A percentile compares a stretch with the other conserved stretches of the same genome.
These are phyloP conservation scores for Philereme vetulata DNA, from an alignment of 2,888 invertebrate genomes.

Conservation along the genomic window DNA sequence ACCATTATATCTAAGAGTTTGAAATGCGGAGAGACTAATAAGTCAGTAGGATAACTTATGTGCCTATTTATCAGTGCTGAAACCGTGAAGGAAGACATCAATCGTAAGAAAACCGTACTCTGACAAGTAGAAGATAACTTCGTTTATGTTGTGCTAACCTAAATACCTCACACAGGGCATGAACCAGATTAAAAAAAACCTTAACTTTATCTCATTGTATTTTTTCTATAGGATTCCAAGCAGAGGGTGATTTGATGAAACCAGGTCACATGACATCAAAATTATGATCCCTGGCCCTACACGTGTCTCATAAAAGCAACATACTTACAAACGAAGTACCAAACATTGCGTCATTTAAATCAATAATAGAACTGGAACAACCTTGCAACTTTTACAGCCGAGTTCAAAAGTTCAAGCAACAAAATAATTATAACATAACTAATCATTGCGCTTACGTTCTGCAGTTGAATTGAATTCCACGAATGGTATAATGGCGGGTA, in stretches of 20 bases:
- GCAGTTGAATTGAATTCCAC: conserved; percentile 47
- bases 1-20: background rate
- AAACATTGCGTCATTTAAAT: no score
- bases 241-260: no score
- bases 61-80: conserved; percentile 12
- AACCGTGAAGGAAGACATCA: conserved; percentile 1
- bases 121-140: background rate
- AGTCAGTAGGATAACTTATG: background rate
- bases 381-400: conserved; percentile 3
- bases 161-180: no score
- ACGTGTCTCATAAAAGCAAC: no score
- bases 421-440: conserved; percentile 24
- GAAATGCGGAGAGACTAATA: background rate
- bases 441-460: conserved; percentile 35
- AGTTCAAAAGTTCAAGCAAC: conserved; percentile 16
- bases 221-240: no score
- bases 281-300: no score
- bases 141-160: no score
- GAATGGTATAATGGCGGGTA: conserved; percentile 43
- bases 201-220: no score
- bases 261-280: no score
- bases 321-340: no score
- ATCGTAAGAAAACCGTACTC: conserved; percentile 1
- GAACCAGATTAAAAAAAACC: no score
- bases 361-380: background rate